Conservation (phyloP, 2,888 invertebrate genomes). For the Pristionchus arcanus region DNA sequence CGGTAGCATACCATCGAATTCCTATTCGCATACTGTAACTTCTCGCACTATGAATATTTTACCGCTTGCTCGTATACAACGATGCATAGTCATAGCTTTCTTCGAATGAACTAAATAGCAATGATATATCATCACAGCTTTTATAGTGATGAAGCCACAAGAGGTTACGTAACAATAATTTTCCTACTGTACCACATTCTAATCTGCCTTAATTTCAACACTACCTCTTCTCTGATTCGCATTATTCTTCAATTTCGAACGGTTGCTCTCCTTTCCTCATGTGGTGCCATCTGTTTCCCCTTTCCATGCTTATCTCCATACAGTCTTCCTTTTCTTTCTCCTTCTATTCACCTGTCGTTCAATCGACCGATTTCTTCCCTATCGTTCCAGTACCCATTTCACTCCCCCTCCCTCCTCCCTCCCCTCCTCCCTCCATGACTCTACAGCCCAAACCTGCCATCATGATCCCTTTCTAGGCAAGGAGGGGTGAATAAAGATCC, state of each 20-base stretch:
- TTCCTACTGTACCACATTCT: neutral
- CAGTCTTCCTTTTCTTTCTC: slow-evolving; percentile 26
- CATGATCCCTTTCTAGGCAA: slow-evolving; percentile 21
- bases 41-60: neutral
- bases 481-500: slow-evolving; percentile 7
- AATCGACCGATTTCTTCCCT: neutral
- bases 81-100: neutral
- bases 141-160: neutral
- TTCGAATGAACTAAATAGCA: too few relatives aligned
- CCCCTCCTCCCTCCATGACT: slow-evolving; percentile 25
- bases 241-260: slow-evolving; percentile 10
- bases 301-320: slow-evolving; percentile 44
- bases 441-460: slow-evolving; percentile 37
- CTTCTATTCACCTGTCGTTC: slow-evolving; percentile 26
- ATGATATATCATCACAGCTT: neutral
- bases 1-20: neutral
- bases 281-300: slow-evolving; percentile 23
- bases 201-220: neutral
- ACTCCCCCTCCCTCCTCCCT: neutral
- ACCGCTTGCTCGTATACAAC: neutral
- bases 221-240: neutral
- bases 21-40: neutral
- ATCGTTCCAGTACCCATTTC: slow-evolving; percentile 48
- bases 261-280: neutral
- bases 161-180: neutral